A percentile compares a stretch with the other conserved stretches of the same genome.
phyloP scores from a whole-genome alignment of 2,888 invertebrate species.

The Cantharis rustica region DNA sequence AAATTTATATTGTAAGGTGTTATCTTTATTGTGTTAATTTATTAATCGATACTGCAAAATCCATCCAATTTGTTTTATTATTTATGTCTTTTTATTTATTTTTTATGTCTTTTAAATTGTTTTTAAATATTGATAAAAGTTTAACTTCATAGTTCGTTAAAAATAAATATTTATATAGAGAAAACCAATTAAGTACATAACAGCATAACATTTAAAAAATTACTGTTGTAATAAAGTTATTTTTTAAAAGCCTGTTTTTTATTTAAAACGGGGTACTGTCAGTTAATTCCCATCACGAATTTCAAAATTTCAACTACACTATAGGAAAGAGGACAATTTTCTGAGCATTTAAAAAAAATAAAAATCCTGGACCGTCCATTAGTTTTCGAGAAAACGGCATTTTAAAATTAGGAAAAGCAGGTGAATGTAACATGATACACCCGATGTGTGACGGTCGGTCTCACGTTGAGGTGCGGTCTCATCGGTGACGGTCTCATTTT shows the following conservation, averaged over 20 bases:
- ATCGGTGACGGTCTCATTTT: no score
- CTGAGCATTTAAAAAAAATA: no score
- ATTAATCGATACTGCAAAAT: not conserved
- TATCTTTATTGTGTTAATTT: slow-evolving; percentile 3
- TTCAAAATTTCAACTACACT: no score
- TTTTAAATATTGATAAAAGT: not conserved
- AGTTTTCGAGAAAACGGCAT: no score
- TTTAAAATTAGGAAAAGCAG: no score
- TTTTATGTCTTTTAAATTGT: not conserved
- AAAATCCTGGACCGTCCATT: no score
- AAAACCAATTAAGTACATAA: not conserved
- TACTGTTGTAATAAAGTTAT: not conserved
- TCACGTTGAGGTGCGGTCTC: no score
- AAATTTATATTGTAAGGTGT: slow-evolving; percentile 3
- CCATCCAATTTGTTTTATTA: not conserved
- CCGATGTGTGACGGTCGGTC: no score
- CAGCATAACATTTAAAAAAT: not conserved
- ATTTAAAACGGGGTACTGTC: no score
- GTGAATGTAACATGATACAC: no score
- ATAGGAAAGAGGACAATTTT: no score
- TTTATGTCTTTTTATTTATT: not conserved
- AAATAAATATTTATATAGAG: not conserved
- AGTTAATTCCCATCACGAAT: no score
- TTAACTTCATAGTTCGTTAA: not conserved
- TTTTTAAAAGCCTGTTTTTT: not conserved